Evolutionary conservation across 2,888 invertebrate genomes (phyloP).

Genomic region (Mesorhabditis belari): DNA sequence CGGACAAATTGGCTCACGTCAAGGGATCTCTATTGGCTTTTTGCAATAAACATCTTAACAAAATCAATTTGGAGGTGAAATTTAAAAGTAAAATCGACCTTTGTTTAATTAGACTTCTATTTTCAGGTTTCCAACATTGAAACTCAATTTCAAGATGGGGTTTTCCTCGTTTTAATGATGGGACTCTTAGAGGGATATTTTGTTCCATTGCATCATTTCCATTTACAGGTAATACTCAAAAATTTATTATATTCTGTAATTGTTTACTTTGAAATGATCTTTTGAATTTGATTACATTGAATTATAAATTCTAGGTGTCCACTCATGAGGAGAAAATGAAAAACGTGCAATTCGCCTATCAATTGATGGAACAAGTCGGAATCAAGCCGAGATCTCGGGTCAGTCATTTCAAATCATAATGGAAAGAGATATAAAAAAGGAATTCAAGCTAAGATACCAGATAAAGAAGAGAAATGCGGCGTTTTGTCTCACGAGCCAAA

Average conservation of each 20-base stretch:
- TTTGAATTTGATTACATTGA: too few relatives aligned
- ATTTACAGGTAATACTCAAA: constrained; percentile 62
- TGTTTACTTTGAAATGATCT: background rate
- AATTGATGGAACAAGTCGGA: constrained; percentile 71
- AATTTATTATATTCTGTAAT: background rate
- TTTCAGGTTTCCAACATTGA: constrained; percentile 70
- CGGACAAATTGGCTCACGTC: constrained; percentile 93
- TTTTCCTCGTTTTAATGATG: constrained; percentile 86
- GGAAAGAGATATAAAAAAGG: too few relatives aligned
- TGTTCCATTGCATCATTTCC: constrained; percentile 86
- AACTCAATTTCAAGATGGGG: constrained; percentile 85
- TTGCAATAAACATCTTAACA: constrained; percentile 93
- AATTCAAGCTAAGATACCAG: too few relatives aligned
- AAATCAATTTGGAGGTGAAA: constrained; percentile 80
- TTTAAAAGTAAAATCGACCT: background rate
- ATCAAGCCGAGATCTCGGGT: constrained; percentile 47
- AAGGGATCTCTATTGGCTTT: constrained; percentile 94
- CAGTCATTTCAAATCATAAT: too few relatives aligned
- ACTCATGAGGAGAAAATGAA: constrained; percentile 66
- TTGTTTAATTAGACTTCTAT: background rate
- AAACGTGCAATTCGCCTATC: constrained; percentile 92
- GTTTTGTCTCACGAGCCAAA: too few relatives aligned
- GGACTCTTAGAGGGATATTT: constrained; percentile 95
- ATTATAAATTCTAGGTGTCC: constrained; percentile 12
- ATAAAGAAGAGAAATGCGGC: too few relatives aligned